Evolutionary conservation across 2,797 vertebrate species (phyloP).

Genomic region (Pipistrellus pygmaeus): DNA sequence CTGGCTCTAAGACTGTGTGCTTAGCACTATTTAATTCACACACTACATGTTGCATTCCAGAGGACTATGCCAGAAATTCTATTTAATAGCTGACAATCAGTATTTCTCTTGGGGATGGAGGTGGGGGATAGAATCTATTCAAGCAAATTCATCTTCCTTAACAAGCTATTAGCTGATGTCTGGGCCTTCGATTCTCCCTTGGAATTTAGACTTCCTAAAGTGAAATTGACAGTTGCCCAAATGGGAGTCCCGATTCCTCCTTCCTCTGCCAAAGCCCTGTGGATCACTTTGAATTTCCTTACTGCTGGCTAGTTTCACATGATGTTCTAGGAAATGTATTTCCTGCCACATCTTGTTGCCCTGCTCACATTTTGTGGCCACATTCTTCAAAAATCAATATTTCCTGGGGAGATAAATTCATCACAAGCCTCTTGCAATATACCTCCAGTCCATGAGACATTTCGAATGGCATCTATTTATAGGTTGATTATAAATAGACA

Average conservation of each 20-base stretch:
- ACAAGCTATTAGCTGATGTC: neutral
- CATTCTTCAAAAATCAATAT: constrained; percentile 65
- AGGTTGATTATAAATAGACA: neutral
- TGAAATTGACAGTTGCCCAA: neutral
- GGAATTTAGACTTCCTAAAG: neutral
- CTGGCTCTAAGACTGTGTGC: neutral
- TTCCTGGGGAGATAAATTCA: constrained; percentile 49
- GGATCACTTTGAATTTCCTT: neutral
- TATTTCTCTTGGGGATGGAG: neutral
- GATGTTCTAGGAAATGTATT: neutral
- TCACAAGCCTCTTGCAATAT: constrained; percentile 10
- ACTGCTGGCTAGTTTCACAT: neutral
- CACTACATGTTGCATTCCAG: neutral
- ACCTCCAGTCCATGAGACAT: neutral
- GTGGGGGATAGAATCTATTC: neutral
- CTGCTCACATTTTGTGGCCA: neutral
- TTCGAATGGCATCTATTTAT: neutral
- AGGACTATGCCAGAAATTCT: neutral
- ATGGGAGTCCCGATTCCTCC: too few relatives aligned
- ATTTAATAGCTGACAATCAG: neutral
- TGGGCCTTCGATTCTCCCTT: neutral
- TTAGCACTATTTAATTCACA: constrained; percentile 29
- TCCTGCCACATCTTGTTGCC: neutral
- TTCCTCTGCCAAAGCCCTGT: neutral
- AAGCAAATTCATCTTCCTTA: neutral